These are phyloP conservation scores for Carposina sasakii DNA, from an alignment of 1,140 invertebrate genomes.

Conservation along the genomic window DNA sequence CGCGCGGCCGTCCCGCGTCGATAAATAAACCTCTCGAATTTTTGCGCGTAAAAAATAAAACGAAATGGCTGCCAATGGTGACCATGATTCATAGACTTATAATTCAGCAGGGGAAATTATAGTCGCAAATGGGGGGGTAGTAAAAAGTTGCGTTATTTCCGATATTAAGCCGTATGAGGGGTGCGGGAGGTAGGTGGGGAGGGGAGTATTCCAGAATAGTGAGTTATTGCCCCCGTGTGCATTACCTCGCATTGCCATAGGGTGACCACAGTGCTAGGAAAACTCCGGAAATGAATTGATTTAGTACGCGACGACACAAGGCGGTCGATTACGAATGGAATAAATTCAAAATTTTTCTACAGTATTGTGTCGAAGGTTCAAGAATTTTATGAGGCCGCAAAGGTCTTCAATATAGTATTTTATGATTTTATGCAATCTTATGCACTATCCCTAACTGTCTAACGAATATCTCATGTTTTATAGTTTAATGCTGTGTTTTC, in stretches of 20 bases:
- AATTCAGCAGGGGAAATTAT: slow-evolving; percentile 47
- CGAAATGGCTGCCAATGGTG: slow-evolving; percentile 27
- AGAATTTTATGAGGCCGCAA: too few species aligned
- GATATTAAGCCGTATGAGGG: slow-evolving; percentile 34
- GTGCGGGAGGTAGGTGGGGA: slow-evolving; percentile 10
- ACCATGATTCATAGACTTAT: slow-evolving; percentile 46
- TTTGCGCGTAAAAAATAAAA: slow-evolving; percentile 23
- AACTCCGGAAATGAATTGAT: too few species aligned
- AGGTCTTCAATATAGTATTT: too few species aligned
- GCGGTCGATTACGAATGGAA: too few species aligned
- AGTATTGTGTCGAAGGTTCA: too few species aligned
- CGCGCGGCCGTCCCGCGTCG: too few species aligned
- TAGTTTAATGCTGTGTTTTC: too few species aligned
- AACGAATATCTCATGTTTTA: too few species aligned
- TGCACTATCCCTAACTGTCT: too few species aligned
- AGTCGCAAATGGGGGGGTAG: slow-evolving; percentile 14
- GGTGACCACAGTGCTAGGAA: slow-evolving; percentile 33
- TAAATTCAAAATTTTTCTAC: too few species aligned
- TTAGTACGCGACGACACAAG: too few species aligned
- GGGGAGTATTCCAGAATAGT: slow-evolving; percentile 27
- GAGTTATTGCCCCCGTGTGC: slow-evolving; percentile 38
- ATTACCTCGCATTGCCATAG: slow-evolving; percentile 28
- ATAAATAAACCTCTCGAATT: slow-evolving; percentile 24
- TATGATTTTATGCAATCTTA: too few species aligned
- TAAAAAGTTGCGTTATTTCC: slow-evolving; percentile 45